These are phyloP conservation scores for Osmerus mordax DNA, from an alignment of 2,113 vertebrate genomes.

Conservation along the genomic window DNA sequence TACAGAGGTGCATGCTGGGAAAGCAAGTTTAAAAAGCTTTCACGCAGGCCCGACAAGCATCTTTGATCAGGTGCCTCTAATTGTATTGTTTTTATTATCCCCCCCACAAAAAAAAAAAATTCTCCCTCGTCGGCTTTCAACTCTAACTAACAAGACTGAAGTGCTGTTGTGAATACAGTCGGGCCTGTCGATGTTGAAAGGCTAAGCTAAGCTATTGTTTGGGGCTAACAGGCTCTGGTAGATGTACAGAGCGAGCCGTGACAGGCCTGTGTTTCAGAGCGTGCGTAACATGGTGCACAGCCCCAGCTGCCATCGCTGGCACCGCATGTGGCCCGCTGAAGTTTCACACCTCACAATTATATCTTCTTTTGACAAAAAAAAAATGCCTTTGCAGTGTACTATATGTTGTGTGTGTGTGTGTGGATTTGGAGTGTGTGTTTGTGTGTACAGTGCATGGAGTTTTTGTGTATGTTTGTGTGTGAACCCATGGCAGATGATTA, in stretches of 20 bases:
- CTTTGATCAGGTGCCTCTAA: not conserved
- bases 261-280: not conserved
- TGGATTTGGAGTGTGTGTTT: not conserved
- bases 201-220: not conserved
- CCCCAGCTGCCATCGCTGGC: too few species aligned
- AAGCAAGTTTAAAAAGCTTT: not conserved
- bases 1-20: not conserved
- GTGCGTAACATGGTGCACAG: not conserved
- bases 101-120: not conserved
- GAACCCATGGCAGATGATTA: not conserved
- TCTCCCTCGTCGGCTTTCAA: not conserved
- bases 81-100: not conserved
- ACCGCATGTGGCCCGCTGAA: too few species aligned
- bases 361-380: too few species aligned
- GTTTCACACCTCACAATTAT: too few species aligned
- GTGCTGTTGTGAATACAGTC: not conserved
- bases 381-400: not conserved
- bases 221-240: not conserved
- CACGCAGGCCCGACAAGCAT: not conserved
- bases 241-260: not conserved
- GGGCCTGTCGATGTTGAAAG: not conserved
- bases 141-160: not conserved
- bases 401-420: conserved; percentile 1
- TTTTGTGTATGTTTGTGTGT: conserved; percentile 14
- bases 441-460: not conserved